These are phyloP conservation scores for Leucosticte australis DNA, from an alignment of 2,113 vertebrate species.

Conservation along the genomic window DNA sequence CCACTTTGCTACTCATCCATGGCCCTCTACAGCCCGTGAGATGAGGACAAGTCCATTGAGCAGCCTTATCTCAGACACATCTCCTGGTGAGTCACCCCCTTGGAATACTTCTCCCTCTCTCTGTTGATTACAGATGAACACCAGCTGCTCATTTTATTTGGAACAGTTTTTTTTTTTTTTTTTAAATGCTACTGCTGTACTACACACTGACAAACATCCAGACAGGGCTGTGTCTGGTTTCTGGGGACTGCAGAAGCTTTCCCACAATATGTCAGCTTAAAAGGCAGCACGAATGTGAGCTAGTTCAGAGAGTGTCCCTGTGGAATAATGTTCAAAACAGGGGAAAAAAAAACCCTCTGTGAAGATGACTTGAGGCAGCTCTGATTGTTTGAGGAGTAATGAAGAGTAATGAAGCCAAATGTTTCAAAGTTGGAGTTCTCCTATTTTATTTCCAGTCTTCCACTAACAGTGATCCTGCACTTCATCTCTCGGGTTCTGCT, in stretches of 20 bases:
- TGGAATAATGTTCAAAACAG: neutral
- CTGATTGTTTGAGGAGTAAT: conserved; percentile 6
- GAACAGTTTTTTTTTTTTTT: neutral
- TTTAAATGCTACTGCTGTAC: neutral
- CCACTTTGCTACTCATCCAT: neutral
- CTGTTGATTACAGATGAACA: neutral
- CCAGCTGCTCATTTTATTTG: neutral
- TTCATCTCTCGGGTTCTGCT: conserved; percentile 2
- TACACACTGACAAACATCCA: neutral
- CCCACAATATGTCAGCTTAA: neutral
- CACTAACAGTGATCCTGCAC: neutral
- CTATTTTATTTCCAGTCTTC: conserved; percentile 21
- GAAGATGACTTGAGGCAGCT: conserved; percentile 18
- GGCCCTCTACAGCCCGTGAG: neutral
- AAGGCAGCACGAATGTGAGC: neutral
- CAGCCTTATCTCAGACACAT: neutral
- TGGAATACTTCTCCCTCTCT: neutral
- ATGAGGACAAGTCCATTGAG: neutral
- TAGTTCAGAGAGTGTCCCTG: neutral
- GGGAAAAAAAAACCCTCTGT: neutral
- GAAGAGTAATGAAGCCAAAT: conserved; percentile 35
- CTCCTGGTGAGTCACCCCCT: neutral
- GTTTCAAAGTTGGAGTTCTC: conserved; percentile 26
- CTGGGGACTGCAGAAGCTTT: neutral
- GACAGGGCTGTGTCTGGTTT: neutral